Conservation (phyloP, 2,888 invertebrate genomes). For the Rhodophaea formosa region DNA sequence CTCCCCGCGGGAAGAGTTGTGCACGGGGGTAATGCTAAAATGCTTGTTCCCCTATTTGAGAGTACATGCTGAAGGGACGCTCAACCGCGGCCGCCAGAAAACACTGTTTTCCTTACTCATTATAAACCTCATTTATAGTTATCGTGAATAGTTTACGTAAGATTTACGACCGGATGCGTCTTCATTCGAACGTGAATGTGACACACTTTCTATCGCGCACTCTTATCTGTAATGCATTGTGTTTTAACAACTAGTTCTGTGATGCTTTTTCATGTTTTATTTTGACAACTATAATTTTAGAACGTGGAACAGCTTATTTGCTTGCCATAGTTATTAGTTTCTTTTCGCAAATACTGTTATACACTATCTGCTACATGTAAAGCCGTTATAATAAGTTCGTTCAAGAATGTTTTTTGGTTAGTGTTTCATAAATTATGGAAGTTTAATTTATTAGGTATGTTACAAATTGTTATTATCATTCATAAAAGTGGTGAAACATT, state of each 20-base stretch:
- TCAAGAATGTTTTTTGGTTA: neutral
- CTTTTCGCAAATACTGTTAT: constrained; percentile 12
- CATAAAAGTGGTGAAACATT: no score
- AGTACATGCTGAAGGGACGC: constrained; percentile 79
- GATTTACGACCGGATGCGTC: constrained; percentile 75
- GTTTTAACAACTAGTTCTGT: constrained; percentile 61
- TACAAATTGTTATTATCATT: neutral
- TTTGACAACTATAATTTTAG: constrained; percentile 51
- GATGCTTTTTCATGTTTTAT: constrained; percentile 54
- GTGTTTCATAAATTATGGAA: neutral
- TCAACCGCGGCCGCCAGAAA: constrained; percentile 50
- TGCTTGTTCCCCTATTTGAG: constrained; percentile 82
- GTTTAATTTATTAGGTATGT: neutral
- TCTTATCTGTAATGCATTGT: constrained; percentile 67
- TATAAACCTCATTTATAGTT: constrained; percentile 52
- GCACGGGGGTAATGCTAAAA: constrained; percentile 82
- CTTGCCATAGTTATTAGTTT: constrained; percentile 18
- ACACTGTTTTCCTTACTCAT: constrained; percentile 49
- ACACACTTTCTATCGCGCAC: constrained; percentile 72
- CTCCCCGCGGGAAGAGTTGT: constrained; percentile 80
- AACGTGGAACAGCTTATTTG: constrained; percentile 32
- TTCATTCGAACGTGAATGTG: constrained; percentile 73
- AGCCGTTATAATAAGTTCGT: neutral
- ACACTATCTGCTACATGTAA: neutral
- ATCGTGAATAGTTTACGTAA: constrained; percentile 66